Evolutionary conservation across 2,113 vertebrate genomes (phyloP).

Genomic region (Xiphophorus couchianus): DNA sequence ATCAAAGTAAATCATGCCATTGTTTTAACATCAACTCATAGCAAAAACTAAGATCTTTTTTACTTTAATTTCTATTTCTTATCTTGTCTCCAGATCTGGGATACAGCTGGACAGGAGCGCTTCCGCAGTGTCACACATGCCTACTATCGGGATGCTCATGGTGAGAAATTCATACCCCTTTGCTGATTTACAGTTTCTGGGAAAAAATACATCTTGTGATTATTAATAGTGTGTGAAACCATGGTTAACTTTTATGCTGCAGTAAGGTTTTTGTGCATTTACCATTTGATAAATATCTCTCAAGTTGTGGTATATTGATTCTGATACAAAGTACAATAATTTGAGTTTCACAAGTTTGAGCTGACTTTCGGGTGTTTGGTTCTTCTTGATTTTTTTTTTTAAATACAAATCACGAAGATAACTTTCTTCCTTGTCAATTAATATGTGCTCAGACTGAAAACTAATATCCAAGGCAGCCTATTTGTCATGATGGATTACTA

Average conservation of each 20-base stretch:
- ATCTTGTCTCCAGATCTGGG: slow-evolving; percentile 73
- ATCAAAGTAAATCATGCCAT: background rate
- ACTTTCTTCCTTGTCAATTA: background rate
- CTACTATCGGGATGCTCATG: slow-evolving; percentile 90
- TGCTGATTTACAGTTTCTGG: background rate
- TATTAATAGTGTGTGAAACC: background rate
- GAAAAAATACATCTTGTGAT: background rate
- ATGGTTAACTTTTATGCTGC: background rate
- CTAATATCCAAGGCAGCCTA: background rate
- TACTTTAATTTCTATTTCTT: slow-evolving; percentile 10
- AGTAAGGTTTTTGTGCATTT: background rate
- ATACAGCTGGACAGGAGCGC: slow-evolving; percentile 91
- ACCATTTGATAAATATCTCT: background rate
- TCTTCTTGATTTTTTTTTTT: background rate
- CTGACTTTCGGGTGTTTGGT: background rate
- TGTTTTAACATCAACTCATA: background rate
- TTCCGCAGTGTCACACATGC: slow-evolving; percentile 91
- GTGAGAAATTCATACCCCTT: slow-evolving; percentile 74
- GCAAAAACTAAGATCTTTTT: slow-evolving; percentile 17
- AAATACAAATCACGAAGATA: background rate
- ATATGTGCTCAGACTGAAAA: background rate
- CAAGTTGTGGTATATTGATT: background rate
- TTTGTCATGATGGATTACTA: too few relatives aligned
- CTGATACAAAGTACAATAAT: background rate
- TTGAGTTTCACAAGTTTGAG: background rate